A percentile compares a stretch with the other conserved stretches of the same genome.
These are phyloP conservation scores for Carpatolechia fugitivella DNA, from an alignment of 2,888 invertebrate genomes.

Conservation along the genomic window DNA sequence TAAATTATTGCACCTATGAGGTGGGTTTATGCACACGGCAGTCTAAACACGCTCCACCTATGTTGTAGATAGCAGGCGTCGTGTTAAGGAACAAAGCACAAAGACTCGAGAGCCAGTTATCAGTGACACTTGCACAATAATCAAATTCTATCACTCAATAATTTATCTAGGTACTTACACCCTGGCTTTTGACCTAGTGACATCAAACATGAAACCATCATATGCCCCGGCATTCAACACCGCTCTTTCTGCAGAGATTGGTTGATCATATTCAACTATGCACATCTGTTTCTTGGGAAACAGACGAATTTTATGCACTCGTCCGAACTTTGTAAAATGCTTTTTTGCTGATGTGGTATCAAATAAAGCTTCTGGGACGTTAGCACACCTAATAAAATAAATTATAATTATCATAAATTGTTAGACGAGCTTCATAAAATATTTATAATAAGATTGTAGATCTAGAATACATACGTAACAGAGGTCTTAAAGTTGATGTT, in stretches of 20 bases:
- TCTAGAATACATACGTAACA: conserved; percentile 55
- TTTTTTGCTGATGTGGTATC: conserved; percentile 80
- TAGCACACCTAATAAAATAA: conserved; percentile 72
- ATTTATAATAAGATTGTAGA: neutral
- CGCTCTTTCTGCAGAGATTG: conserved; percentile 79
- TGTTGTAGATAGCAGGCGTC: no score
- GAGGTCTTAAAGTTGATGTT: conserved; percentile 54
- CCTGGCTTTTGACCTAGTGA: conserved; percentile 74
- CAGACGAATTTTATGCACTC: conserved; percentile 81
- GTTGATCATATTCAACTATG: conserved; percentile 83
- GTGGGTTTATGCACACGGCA: no score
- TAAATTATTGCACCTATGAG: no score
- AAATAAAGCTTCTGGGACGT: conserved; percentile 82
- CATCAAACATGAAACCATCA: conserved; percentile 81
- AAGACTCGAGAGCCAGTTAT: no score
- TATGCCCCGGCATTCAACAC: conserved; percentile 80
- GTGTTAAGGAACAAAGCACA: no score
- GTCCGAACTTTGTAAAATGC: conserved; percentile 86
- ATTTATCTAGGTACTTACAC: conserved; percentile 50
- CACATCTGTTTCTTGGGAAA: conserved; percentile 82
- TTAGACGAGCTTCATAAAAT: no score
- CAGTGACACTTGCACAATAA: no score
- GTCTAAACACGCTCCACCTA: no score
- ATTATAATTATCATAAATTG: no score
- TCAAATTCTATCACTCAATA: no score